Base-by-base conservation (phyloP, 2,888 invertebrate genomes). In the Stenurella melanura region DNA sequence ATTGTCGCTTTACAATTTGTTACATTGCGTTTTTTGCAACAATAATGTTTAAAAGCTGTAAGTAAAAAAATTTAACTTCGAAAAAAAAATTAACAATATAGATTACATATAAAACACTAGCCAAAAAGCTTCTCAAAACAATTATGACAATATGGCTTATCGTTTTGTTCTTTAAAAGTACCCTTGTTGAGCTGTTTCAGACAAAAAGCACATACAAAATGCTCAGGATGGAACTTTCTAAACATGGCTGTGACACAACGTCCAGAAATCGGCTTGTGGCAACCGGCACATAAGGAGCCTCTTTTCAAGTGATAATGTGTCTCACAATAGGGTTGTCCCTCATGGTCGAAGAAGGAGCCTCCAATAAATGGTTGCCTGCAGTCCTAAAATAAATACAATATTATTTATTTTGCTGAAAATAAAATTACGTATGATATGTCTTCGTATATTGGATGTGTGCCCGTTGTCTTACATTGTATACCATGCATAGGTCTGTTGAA, bases 131-230 rank as follows among this genome's bases (percentile, higher is more conserved):
- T 98, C 81, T 98, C 98, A 89, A 99, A 99, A 91, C 99, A 99
- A 78, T 93, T 93, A 89, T 99, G 99, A 90, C 99, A 99, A 90
- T 99, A 99, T 1, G 99, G 99, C 88, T 98, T 98, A 87, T 98
- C 97, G 88, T 98, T 98, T 88, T 98, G 98, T 90, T 99, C 99
- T 90, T 99, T 99, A 91, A 99, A 99, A 0, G 99, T 99, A 86
- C 99, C 99, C 89, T 99, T 99, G 91, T 98, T 99, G 83, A 99
- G 93, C 89, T 98, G 98, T 87, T 98, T 96, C 80, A 98, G 92
- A 88, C 99, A 99, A 91, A 98, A 99, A n/a, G 98, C 98, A 91
- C 99, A 99, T 9, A 98, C 98, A 89, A 99, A 99, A 91, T 99
- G 99, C 89, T 99, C 99, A 0, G 99, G 99, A 90, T 99, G 99